A percentile compares a stretch with the other conserved stretches of the same genome.
Evolutionary conservation across 2,113 vertebrate genomes (phyloP).

Genomic region (Heterochromis multidens): DNA sequence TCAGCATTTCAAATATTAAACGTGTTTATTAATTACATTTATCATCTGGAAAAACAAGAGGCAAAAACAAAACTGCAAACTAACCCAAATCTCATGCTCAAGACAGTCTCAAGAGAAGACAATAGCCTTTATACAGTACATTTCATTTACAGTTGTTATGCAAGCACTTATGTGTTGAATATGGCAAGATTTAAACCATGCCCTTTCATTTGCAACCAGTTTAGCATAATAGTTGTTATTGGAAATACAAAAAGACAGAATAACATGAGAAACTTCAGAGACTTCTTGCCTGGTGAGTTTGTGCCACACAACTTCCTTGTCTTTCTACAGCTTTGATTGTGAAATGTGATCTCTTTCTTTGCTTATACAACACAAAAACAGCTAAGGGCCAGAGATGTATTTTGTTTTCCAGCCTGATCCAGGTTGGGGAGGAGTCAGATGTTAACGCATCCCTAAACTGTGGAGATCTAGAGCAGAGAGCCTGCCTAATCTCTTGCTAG

Average conservation of each 20-base stretch:
- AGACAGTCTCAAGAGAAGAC: constrained; percentile 58
- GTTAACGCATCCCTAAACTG: constrained; percentile 2
- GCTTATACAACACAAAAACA: neutral
- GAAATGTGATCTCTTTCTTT: neutral
- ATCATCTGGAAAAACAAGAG: constrained; percentile 76
- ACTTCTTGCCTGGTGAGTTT: neutral
- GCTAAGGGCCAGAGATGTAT: neutral
- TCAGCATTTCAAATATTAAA: constrained; percentile 79
- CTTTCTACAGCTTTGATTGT: neutral
- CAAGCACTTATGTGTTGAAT: constrained; percentile 39
- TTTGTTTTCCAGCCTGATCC: constrained; percentile 20
- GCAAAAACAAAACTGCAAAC: constrained; percentile 72
- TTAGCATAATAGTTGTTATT: constrained; percentile 45
- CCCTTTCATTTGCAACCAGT: constrained; percentile 38
- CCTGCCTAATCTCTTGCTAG: constrained; percentile 36
- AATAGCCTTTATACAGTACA: constrained; percentile 5
- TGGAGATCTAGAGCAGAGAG: constrained; percentile 8
- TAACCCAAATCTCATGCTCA: constrained; percentile 57
- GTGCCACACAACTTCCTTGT: neutral
- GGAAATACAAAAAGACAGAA: constrained; percentile 24
- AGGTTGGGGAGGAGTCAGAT: constrained; percentile 23
- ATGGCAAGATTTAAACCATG: constrained; percentile 27
- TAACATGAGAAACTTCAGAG: constrained; percentile 1
- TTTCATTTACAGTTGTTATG: constrained; percentile 44
- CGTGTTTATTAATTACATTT: constrained; percentile 77